Base-by-base conservation (phyloP, 2,797 vertebrate genomes). In the Pangasius larnaudii region DNA sequence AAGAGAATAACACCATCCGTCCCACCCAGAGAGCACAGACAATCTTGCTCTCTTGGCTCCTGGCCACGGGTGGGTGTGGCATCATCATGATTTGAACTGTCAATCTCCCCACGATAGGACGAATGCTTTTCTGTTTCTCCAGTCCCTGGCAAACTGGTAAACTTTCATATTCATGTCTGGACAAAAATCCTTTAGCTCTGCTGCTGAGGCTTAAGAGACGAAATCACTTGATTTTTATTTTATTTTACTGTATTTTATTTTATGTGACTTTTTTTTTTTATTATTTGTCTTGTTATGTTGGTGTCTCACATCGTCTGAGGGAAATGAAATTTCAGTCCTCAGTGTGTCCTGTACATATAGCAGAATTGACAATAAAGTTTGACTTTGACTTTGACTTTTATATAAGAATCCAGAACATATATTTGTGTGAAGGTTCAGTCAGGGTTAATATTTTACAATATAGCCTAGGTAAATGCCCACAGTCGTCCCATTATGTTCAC, bases 361-460 rank as follows among this genome's bases (percentile, higher is more conserved):
- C 42, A 42, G 42, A 42, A 42, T 42, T 42, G 42, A 42, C 42
- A 42, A 6, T 42, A 42, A 42, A 42, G 5, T 42, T 42, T 42
- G 42, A 42, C 42, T 42, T 42, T 42, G 42, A 42, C 42, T 42
- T 42, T 42, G 42, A 42, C 42, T 42, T 42, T 46, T 61, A 61
- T 81, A 61, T 42, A 61, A 61, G 56, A 61, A 42, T 81, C 36
- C 53, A 27, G 36, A 33, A 61, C n/a, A 16, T 42, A 13, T 39
- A 56, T 88, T 71, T 84, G 63, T 85, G 42, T 86, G 59, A 79
- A n/a, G 82, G 77, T 88, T 77, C 49, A 84, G 56, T 81, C 89
- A 86, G 63, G 91, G 86, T 91, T 83, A 39, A 49, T 69, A 85
- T 89, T 91, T 91, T 86, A 83, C 85, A 85, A 53, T 71, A 75